Base-by-base conservation (phyloP, 2,888 invertebrate genomes). In the Tenthredo mesomela region DNA sequence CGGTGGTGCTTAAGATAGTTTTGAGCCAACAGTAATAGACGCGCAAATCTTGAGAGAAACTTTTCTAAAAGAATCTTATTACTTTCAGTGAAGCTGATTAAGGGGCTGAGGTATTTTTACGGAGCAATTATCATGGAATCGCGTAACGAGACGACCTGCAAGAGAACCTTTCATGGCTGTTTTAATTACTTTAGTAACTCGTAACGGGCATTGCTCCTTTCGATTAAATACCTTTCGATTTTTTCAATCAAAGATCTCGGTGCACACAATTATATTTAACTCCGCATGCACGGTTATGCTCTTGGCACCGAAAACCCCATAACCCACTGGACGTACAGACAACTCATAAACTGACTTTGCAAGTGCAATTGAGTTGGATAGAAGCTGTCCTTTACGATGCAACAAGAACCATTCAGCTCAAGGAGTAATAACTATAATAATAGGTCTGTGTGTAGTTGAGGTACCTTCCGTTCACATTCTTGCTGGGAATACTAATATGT, bases 91-190 rank as follows among this genome's bases (percentile, higher is more conserved):
- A 15, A 40, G 73, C 21, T 40, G 77, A 77, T 77, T 25, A 54
- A 54, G 50, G 54, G 77, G 54, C 54, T 18, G 54, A 18, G 54
- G 54, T 29, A 77, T 54, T 75, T 75, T 77, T 86, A 87, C 86
- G 86, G 87, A 88, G 89, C 86, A 88, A 88, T 89, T 89, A 89
- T 87, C 87, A 85, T 82, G 88, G 88, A 89, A 88, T 88, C 85
- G 67, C 67, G 86, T 87, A 87, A 88, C 87, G 87, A 85, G 87
- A 65, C 40, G 54, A 77, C 40, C n/a, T n/a, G n/a, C 75, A 40
- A 1, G 47, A 54, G 84, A 43, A 78, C 84, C 85, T 61, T 77
- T 88, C 86, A 88, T 85, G 84, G 86, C 80, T 84, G 78, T 87
- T 84, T 89, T 89, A 90, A 89, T 89, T 88, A 86, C 87, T 85